Evolutionary conservation across 2,888 invertebrate genomes (phyloP).

Genomic region (Apoderus coryli): DNA sequence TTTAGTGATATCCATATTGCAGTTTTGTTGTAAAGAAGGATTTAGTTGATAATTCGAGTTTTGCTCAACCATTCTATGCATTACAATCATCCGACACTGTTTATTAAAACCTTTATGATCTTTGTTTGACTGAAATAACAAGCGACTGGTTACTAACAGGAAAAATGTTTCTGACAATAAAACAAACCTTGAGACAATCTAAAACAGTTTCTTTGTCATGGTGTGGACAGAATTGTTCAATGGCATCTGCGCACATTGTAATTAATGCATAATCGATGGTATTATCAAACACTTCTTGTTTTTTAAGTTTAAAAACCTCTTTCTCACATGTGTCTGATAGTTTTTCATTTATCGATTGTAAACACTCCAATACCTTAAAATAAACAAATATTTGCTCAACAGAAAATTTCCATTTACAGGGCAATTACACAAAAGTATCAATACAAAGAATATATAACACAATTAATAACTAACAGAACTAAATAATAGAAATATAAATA

Average conservation of each 20-base stretch:
- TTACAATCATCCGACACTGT: constrained; percentile 70
- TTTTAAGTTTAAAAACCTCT: constrained; percentile 71
- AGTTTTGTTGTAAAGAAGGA: constrained; percentile 66
- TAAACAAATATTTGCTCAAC: too few species aligned
- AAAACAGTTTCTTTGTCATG: constrained; percentile 53
- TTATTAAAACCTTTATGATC: constrained; percentile 67
- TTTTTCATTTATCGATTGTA: constrained; percentile 45
- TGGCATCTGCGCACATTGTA: constrained; percentile 73
- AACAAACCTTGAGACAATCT: constrained; percentile 57
- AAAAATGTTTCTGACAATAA: background rate
- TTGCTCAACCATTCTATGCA: constrained; percentile 79
- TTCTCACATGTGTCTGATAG: constrained; percentile 59
- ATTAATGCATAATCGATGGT: constrained; percentile 75
- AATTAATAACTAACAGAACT: too few species aligned
- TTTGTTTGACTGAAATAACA: constrained; percentile 44
- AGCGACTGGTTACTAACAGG: too few species aligned
- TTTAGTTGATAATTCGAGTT: constrained; percentile 84
- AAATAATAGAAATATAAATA: too few species aligned
- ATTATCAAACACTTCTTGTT: constrained; percentile 75
- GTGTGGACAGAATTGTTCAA: constrained; percentile 68
- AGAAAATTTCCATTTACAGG: too few species aligned
- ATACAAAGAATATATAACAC: too few species aligned
- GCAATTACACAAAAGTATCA: too few species aligned
- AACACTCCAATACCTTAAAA: constrained; percentile 64
- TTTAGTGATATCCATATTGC: constrained; percentile 67